Percentiles rank a stretch among this genome's conserved stretches.
phyloP scores from a whole-genome alignment of 2,113 vertebrate genomes.

The Ifrita kowaldi region DNA sequence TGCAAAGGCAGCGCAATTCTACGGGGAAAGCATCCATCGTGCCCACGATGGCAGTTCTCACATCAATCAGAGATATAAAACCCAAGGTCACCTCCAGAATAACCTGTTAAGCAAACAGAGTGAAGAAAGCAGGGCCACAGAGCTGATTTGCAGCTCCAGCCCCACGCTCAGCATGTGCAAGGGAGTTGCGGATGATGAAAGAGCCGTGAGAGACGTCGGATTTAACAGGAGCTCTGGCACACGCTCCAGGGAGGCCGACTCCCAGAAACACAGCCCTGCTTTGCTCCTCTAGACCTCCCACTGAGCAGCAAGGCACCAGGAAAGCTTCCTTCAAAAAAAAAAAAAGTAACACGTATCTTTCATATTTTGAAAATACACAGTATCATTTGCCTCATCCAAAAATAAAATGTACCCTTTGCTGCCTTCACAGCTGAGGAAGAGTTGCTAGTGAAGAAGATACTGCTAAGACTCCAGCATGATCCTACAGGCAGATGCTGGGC shows the following conservation, averaged over 20 bases:
- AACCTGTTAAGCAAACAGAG: not conserved
- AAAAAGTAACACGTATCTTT: not conserved
- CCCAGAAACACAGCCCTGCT: not conserved
- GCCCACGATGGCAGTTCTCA: not conserved
- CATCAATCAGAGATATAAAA: not conserved
- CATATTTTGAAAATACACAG: not conserved
- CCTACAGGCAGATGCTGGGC: not conserved
- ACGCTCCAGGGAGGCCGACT: not conserved
- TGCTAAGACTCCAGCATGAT: not conserved
- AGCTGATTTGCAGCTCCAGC: not conserved
- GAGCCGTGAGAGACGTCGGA: rapidly evolving
- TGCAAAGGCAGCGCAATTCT: not conserved
- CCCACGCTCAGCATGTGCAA: not conserved
- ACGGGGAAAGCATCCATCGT: not conserved
- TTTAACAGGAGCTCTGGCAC: not conserved
- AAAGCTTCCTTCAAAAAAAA: not conserved
- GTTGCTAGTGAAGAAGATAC: not conserved
- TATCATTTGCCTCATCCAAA: not conserved
- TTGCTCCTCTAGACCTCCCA: not conserved
- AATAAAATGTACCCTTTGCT: not conserved
- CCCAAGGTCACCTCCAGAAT: not conserved
- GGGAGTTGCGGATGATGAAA: not conserved
- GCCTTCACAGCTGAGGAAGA: not conserved
- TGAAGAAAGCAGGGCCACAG: not conserved
- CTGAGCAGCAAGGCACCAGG: not conserved